Evolutionary conservation across 2,797 vertebrate species (phyloP).

Genomic region (Anisognathus igniventris): DNA sequence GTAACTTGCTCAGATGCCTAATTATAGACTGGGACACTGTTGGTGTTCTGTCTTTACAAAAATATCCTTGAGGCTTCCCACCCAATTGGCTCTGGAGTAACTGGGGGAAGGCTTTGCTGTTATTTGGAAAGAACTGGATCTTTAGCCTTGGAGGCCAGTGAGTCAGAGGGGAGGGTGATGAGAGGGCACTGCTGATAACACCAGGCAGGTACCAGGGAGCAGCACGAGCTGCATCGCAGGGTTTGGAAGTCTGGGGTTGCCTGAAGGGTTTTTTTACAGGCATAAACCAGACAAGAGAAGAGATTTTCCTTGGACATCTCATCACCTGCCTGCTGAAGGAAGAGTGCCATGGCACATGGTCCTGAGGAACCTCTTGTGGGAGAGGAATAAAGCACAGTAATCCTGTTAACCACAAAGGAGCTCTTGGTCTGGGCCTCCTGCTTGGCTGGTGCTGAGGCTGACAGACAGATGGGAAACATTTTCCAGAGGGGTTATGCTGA

Average conservation of each 20-base stretch:
- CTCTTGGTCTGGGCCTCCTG: not conserved
- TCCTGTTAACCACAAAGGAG: not conserved
- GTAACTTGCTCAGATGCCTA: constrained; percentile 1
- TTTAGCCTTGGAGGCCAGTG: not conserved
- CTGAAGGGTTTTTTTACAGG: not conserved
- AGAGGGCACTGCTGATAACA: not conserved
- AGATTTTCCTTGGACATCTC: not conserved
- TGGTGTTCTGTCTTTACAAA: constrained; percentile 20
- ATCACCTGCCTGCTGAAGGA: not conserved
- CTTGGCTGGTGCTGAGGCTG: not conserved
- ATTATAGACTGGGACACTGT: not conserved
- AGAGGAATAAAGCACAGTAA: not conserved
- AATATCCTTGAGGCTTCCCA: constrained; percentile 35
- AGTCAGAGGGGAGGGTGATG: not conserved
- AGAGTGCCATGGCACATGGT: not conserved
- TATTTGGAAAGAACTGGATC: not conserved
- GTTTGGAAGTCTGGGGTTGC: not conserved
- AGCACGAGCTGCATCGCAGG: rapidly evolving
- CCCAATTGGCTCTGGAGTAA: not conserved
- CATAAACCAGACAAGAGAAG: not conserved
- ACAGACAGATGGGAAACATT: not conserved
- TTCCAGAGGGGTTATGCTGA: not conserved
- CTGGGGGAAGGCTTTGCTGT: not conserved
- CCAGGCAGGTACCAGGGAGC: not conserved
- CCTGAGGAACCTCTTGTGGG: not conserved